Evolutionary conservation across 2,113 vertebrate genomes (phyloP), one percentile per base, ranked within the genome.

Genomic region (Alethe diademata): DNA sequence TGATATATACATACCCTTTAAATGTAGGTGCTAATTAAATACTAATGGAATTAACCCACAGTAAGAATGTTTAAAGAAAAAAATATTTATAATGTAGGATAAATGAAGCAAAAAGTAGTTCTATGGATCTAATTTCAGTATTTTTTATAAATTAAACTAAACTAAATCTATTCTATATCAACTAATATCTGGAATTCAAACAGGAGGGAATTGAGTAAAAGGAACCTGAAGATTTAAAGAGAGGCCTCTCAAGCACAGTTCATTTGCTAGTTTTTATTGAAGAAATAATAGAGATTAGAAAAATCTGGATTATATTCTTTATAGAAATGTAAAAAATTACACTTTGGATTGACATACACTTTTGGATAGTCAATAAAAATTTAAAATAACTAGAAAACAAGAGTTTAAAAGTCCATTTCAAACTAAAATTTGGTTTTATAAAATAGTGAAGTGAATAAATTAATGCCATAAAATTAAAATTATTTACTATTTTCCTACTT

Each of bases 381-480:
- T 54, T 4, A 53, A 84, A 74, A 36, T 36, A 79, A 38, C n/a
- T 54, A 28, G 7, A 92, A 47, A 92, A 57, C 20, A 57, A 71
- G 78, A 95, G 24, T 25, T 62, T 23, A 74, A 28, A 86, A 91
- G 64, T 79, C 17, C 8, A 74, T 96, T 92, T 95, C 9, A 88
- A 13, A 28, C 38, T 57, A 53, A 58, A 78, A 47, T 64, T 47
- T 60, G 1, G 8, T 43, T 96, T 70, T 87, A 35, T 64, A 87
- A 93, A 60, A 82, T 64, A 61, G 36, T 53, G 12, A 82, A 85
- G 38, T 92, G 18, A n/a, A 74, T 90, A 70, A 90, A 84, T 42
- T 88, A 62, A 13, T 43, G 94, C 25, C 11, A 64, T 88, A 79
- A 97, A 97, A 56, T 87, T 62, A 79, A 83, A 97, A 74, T 26